Conservation (phyloP, 2,113 vertebrate genomes). For the Phalacrocorax aristotelis region DNA sequence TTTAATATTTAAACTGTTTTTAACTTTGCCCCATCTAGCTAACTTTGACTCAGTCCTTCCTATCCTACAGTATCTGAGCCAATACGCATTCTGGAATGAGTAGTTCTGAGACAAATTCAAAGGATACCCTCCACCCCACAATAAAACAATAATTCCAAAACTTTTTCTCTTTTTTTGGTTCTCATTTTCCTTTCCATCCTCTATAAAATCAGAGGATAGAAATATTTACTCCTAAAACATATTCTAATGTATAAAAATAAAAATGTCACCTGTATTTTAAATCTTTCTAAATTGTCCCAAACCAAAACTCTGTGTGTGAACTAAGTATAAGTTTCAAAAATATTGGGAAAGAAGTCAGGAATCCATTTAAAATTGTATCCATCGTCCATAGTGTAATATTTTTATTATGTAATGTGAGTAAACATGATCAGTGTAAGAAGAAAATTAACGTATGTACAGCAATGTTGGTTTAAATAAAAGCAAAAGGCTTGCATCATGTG, state of each 20-base stretch:
- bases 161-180: neutral
- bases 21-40: neutral
- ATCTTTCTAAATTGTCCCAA: neutral
- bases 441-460: neutral
- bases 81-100: neutral
- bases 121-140: too few relatives aligned
- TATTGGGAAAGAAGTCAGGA: neutral
- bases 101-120: neutral
- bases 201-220: neutral
- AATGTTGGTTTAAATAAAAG: neutral
- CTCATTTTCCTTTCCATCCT: neutral
- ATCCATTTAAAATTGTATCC: neutral
- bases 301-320: neutral
- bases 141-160: neutral
- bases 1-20: neutral
- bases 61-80: neutral
- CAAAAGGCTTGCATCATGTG: neutral
- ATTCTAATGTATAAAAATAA: neutral
- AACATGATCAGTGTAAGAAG: neutral
- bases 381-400: neutral
- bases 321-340: neutral
- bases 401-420: neutral
- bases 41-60: neutral
- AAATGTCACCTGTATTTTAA: neutral
- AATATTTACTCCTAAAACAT: neutral